Evolutionary conservation across 2,113 vertebrate species (phyloP).

Genomic region (Speoplatyrhinus poulsoni): DNA sequence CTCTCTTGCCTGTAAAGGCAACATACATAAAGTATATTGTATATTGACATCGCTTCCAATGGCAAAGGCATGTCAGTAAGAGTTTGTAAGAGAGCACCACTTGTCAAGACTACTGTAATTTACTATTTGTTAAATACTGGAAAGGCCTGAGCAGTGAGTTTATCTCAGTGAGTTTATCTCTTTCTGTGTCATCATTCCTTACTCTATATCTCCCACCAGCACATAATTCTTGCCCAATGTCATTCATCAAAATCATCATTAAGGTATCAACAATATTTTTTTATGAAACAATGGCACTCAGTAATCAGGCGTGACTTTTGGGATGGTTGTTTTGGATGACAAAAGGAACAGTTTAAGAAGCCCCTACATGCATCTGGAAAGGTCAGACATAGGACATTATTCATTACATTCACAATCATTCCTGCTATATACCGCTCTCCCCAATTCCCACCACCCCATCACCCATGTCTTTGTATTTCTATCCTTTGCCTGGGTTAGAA

Average conservation of each 20-base stretch:
- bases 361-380: conserved; percentile 9
- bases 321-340: neutral
- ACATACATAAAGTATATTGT: no score
- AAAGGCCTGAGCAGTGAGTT: conserved; percentile 19
- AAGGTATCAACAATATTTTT: neutral
- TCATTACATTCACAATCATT: conserved; percentile 17
- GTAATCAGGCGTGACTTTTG: conserved; percentile 1
- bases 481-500: conserved; percentile 36
- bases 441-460: neutral
- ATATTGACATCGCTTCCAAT: no score
- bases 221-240: neutral
- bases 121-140: neutral
- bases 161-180: neutral
- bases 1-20: neutral
- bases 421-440: neutral
- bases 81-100: neutral
- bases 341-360: neutral
- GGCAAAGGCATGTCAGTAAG: neutral
- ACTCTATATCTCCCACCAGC: neutral
- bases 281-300: neutral
- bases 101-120: neutral
- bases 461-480: conserved; percentile 41
- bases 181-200: conserved; percentile 30
- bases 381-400: conserved; percentile 25
- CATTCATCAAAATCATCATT: conserved; percentile 4